These are phyloP conservation scores for Pachliopta kotzebuea DNA, from an alignment of 2,888 invertebrate species.

Conservation along the genomic window DNA sequence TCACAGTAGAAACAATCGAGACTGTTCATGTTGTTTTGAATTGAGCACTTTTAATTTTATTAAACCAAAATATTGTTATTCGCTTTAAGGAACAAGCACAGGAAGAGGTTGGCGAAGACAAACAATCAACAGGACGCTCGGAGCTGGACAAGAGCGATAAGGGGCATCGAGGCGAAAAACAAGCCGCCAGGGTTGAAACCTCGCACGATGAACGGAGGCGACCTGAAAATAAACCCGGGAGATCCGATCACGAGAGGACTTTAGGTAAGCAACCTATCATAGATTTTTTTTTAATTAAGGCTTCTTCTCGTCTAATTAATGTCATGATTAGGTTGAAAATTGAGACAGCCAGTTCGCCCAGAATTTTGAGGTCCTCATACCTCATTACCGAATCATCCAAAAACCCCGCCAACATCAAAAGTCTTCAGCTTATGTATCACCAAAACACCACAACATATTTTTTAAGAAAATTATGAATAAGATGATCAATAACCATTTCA, in stretches of 20 bases:
- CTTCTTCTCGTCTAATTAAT: no score
- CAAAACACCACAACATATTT: no score
- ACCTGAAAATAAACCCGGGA: constrained; percentile 86
- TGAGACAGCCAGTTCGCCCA: no score
- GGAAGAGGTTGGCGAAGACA: constrained; percentile 81
- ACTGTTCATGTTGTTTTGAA: background rate
- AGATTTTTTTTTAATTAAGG: no score
- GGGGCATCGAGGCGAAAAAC: constrained; percentile 83
- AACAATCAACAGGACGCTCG: constrained; percentile 86
- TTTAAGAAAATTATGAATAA: no score
- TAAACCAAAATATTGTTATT: background rate
- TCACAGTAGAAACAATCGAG: no score
- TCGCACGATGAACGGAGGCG: constrained; percentile 61
- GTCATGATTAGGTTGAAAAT: no score
- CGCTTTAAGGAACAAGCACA: constrained; percentile 77
- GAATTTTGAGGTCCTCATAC: no score
- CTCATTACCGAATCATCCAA: no score
- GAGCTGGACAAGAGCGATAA: constrained; percentile 86
- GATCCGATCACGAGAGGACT: constrained; percentile 86
- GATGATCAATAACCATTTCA: no score
- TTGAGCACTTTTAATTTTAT: background rate
- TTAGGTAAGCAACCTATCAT: constrained; percentile 64
- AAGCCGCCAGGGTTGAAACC: constrained; percentile 61
- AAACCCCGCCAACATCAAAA: no score
- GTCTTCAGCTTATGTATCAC: no score